These are phyloP conservation scores for Bos indicus DNA, from an alignment of 2,113 vertebrate species.

Conservation along the genomic window DNA sequence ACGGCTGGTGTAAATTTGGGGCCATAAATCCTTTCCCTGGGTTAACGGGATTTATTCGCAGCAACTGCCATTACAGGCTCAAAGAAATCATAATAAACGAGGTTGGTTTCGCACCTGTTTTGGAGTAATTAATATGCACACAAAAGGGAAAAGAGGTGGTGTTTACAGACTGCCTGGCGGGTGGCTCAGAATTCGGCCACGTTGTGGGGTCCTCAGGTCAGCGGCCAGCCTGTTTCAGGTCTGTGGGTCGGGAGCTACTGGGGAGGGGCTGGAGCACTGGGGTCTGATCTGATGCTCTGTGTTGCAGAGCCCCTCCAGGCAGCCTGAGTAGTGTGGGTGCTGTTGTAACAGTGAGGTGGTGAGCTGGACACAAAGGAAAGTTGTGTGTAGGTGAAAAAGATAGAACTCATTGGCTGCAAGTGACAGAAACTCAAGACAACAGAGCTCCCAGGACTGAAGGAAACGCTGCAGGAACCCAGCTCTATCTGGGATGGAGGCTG, in stretches of 20 bases:
- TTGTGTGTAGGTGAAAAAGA: background rate
- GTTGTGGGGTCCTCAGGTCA: background rate
- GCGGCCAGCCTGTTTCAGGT: background rate
- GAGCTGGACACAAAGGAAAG: background rate
- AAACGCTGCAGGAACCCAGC: background rate
- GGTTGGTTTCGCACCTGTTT: slow-evolving; percentile 81
- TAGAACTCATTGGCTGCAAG: background rate
- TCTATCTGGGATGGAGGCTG: background rate
- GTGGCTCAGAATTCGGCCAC: background rate
- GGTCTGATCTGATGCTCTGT: background rate
- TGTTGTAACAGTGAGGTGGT: background rate
- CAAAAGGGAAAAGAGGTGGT: slow-evolving; percentile 63
- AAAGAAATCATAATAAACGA: slow-evolving; percentile 81
- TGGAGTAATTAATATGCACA: slow-evolving; percentile 77
- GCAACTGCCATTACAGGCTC: slow-evolving; percentile 73
- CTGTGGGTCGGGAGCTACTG: accelerated
- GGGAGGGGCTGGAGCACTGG: background rate
- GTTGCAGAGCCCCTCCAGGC: background rate
- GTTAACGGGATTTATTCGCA: slow-evolving; percentile 81
- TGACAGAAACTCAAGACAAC: background rate
- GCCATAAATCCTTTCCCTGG: slow-evolving; percentile 81
- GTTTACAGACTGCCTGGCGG: slow-evolving; percentile 19
- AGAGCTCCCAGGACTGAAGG: background rate
- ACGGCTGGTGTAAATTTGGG: slow-evolving; percentile 80
- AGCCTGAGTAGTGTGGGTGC: background rate